Evolutionary conservation across 2,888 invertebrate species (phyloP).

Genomic region (Geotrupes spiniger): DNA sequence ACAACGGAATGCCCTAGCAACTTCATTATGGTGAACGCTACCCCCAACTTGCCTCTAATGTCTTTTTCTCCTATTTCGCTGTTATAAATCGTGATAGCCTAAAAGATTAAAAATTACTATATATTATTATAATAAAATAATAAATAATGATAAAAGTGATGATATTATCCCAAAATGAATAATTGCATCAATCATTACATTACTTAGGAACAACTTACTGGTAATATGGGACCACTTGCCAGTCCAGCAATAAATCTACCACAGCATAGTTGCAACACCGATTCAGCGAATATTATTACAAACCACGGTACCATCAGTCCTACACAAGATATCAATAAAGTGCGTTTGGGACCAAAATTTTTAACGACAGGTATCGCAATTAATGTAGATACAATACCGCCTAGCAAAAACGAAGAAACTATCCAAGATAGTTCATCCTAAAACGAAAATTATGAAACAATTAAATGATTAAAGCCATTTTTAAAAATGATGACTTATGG

Average conservation of each 20-base stretch:
- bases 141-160: too few relatives aligned
- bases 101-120: constrained; percentile 32
- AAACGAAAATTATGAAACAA: constrained; percentile 12
- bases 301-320: constrained; percentile 57
- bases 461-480: constrained; percentile 1
- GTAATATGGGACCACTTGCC: constrained; percentile 61
- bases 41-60: constrained; percentile 43
- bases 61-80: constrained; percentile 49
- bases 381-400: constrained; percentile 57
- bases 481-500: too few relatives aligned
- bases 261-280: constrained; percentile 55
- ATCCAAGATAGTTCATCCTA: constrained; percentile 58
- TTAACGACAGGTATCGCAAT: constrained; percentile 58
- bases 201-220: constrained; percentile 25
- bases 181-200: too few relatives aligned
- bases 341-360: constrained; percentile 56
- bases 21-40: constrained; percentile 24
- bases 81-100: constrained; percentile 47
- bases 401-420: constrained; percentile 57
- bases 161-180: too few relatives aligned
- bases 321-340: constrained; percentile 53
- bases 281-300: constrained; percentile 34
- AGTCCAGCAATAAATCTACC: constrained; percentile 67
- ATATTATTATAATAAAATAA: neutral
- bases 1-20: constrained; percentile 49